These are phyloP conservation scores for Montipora capitata DNA, from an alignment of 92 coral and sea anemone species.

Conservation along the genomic window DNA sequence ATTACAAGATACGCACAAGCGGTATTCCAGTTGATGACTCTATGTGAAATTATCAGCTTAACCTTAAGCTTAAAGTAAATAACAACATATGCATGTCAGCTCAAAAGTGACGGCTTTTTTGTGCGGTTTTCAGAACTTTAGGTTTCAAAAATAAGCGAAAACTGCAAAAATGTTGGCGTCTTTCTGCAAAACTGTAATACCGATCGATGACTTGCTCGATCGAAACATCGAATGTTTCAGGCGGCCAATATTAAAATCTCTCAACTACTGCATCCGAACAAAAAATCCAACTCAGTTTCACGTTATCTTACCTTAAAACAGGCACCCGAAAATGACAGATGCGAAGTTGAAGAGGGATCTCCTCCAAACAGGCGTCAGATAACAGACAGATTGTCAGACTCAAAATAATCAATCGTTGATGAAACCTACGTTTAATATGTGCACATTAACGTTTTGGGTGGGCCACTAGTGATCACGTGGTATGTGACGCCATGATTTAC, in stretches of 20 bases:
- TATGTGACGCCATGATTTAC: neutral
- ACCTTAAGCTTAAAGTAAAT: neutral
- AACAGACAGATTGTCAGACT: neutral
- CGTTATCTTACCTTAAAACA: constrained; percentile 26
- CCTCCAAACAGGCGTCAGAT: neutral
- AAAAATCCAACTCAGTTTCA: neutral
- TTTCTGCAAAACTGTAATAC: too few relatives aligned
- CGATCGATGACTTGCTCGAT: neutral
- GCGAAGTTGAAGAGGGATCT: neutral
- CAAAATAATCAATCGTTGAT: neutral
- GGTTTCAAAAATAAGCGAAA: neutral
- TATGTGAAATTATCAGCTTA: neutral
- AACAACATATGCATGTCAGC: neutral
- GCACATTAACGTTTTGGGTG: neutral
- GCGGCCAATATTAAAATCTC: too few relatives aligned
- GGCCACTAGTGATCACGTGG: constrained; percentile 32
- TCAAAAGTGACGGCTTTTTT: neutral
- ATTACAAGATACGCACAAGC: too few relatives aligned
- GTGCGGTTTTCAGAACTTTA: neutral
- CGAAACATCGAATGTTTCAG: neutral
- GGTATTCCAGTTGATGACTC: neutral
- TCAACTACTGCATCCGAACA: too few relatives aligned
- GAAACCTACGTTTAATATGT: constrained; percentile 2
- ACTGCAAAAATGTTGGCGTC: too few relatives aligned
- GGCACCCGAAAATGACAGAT: constrained; percentile 8